Evolutionary conservation across 2,888 invertebrate genomes (phyloP).

Genomic region (Cordilura impudica): DNA sequence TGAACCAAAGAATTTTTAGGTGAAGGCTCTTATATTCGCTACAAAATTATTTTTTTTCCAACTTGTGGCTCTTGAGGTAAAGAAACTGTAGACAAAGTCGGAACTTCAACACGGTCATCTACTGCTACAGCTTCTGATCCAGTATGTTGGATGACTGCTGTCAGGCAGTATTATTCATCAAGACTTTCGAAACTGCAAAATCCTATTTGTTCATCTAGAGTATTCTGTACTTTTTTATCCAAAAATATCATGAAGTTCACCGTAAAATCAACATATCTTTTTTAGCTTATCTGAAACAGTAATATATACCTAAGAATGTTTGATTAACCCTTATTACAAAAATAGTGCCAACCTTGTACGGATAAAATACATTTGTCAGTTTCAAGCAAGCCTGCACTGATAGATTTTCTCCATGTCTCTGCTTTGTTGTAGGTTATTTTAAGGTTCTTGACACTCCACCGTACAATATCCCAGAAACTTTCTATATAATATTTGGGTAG

Average conservation of each 20-base stretch:
- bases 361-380: background rate
- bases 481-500: slow-evolving; percentile 18
- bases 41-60: too few relatives aligned
- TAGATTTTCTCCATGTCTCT: slow-evolving; percentile 7
- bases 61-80: too few relatives aligned
- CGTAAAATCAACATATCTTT: slow-evolving; percentile 6
- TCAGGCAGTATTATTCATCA: too few relatives aligned
- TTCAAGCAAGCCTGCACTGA: background rate
- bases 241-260: background rate
- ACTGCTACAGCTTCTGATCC: too few relatives aligned
- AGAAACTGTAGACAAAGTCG: too few relatives aligned
- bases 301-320: background rate
- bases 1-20: too few relatives aligned
- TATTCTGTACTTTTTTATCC: background rate
- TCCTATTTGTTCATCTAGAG: too few relatives aligned
- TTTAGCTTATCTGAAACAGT: slow-evolving; percentile 6
- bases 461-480: background rate
- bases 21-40: too few relatives aligned
- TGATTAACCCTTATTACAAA: background rate
- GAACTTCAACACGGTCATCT: too few relatives aligned
- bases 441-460: slow-evolving; percentile 1
- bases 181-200: too few relatives aligned
- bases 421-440: slow-evolving; percentile 11
- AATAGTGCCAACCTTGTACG: background rate
- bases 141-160: too few relatives aligned